Conservation (phyloP, 1,140 invertebrate species). For the Ceratina japonica region DNA sequence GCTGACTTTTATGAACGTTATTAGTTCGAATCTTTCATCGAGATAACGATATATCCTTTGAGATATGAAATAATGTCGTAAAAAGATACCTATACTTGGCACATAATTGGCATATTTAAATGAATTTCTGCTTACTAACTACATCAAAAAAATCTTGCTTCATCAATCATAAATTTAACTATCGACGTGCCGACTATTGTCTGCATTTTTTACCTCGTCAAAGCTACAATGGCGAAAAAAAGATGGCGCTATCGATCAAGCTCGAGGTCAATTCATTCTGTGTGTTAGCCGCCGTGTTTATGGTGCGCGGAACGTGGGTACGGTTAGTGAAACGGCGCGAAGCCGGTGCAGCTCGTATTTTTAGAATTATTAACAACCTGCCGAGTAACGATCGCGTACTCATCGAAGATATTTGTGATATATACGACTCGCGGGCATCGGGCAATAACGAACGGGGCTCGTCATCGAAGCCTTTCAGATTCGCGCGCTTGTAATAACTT, state of each 20-base stretch:
- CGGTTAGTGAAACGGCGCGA: slow-evolving; percentile 22
- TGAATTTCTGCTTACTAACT: not conserved
- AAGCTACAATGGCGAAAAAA: slow-evolving; percentile 23
- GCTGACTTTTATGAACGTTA: no score
- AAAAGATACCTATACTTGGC: no score
- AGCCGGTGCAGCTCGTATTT: slow-evolving; percentile 35
- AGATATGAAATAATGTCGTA: no score
- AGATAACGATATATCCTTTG: no score
- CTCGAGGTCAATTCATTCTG: not conserved
- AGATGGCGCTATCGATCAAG: slow-evolving; percentile 38
- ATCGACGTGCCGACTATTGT: not conserved
- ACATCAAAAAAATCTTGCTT: no score
- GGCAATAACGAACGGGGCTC: slow-evolving; percentile 44
- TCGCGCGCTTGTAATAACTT: not conserved
- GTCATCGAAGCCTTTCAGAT: slow-evolving; percentile 37
- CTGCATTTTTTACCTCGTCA: not conserved
- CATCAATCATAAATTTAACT: not conserved
- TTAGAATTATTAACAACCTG: slow-evolving; percentile 54
- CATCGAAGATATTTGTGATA: slow-evolving; percentile 49
- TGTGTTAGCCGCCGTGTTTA: slow-evolving; percentile 29
- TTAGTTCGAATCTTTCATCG: no score
- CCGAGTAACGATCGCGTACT: slow-evolving; percentile 50
- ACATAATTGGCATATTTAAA: no score
- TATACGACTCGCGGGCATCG: slow-evolving; percentile 43
- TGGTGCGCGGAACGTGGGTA: not conserved